Base-by-base conservation (phyloP, 2,888 invertebrate genomes). In the Hoplodrina blanda region DNA sequence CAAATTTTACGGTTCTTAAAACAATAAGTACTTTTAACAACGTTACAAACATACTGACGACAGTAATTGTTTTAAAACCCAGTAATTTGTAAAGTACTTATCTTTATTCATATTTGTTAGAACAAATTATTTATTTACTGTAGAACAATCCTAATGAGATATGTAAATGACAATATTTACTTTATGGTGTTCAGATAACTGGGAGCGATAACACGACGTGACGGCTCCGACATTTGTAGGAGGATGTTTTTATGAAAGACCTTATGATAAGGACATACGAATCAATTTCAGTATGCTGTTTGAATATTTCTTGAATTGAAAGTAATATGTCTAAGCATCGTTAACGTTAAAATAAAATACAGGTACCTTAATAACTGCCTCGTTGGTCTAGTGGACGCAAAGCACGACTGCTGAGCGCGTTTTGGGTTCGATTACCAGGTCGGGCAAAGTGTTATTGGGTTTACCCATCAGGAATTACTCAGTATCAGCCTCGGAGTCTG, bases 91-190 rank as follows among this genome's bases (percentile, higher is more conserved):
- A n/a, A 52, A 33, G 64, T 33, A 20, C 73, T 65, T 80, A 80
- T 80, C 67, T 82, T 61, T 63, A 73, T 57, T 46, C 25, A 54
- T 60, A 60, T 63, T 64, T 69, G 67, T 73, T 65, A 17, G 17
- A 49, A 64, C 44, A 72, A 50, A 64, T 66, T 53, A 67, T 77
- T 68, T 73, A 75, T 78, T 78, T 84, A 64, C 57, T 62, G 53
- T 61, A 70, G 52, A 82, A 74, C 69, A 70, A 59, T 69, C 56
- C 19, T 56, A 72, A 74, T 69, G 69, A 54, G 54, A 61, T 70
- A 82, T 72, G 72, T 65, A 68, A 82, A 82, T 72, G 65, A 72
- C 50, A 68, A 63, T 56, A 53, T 73, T 75, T 62, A 66, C 63
- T 71, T 56, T 70, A 63, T 70, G 64, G 54, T 73, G 63, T 55